Percentiles rank a stretch among this genome's conserved stretches.
Evolutionary conservation across 2,797 vertebrate species (phyloP).

Genomic region (Melanotaenia parkinsoni): DNA sequence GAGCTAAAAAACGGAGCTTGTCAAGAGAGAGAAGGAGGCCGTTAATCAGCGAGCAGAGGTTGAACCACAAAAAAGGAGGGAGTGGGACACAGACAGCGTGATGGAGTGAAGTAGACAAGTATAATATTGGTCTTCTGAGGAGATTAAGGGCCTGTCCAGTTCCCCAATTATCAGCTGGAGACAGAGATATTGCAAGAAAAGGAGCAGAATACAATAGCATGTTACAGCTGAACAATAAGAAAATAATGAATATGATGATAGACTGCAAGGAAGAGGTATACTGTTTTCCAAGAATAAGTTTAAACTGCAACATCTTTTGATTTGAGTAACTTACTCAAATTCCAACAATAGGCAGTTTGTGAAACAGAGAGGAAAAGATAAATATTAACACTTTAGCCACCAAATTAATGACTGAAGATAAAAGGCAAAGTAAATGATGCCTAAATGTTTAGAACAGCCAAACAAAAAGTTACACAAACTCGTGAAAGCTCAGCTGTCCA

Average conservation of each 20-base stretch:
- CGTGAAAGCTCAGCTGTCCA: neutral
- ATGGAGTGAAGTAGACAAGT: constrained; percentile 44
- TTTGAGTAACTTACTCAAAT: neutral
- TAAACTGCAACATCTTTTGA: constrained; percentile 13
- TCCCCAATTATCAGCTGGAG: constrained; percentile 45
- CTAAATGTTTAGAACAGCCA: neutral
- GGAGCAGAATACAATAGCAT: constrained; percentile 24
- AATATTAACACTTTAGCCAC: neutral
- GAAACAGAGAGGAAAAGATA: neutral
- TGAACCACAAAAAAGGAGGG: constrained; percentile 33
- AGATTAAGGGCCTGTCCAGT: constrained; percentile 60
- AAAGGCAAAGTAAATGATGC: constrained; percentile 13
- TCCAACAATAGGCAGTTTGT: neutral
- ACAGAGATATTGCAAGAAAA: constrained; percentile 23
- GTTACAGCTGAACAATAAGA: neutral
- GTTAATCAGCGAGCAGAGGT: constrained; percentile 66
- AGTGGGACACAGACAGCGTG: constrained; percentile 17
- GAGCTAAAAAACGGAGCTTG: constrained; percentile 62
- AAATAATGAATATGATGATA: neutral
- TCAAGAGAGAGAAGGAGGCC: constrained; percentile 56
- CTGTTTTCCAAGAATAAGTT: constrained; percentile 1
- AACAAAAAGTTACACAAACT: constrained; percentile 17
- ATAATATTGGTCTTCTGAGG: constrained; percentile 53
- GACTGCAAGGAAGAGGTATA: constrained; percentile 3
- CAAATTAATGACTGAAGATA: constrained; percentile 11